phyloP scores from a whole-genome alignment of 2,888 invertebrate genomes.

The Pinctada fucata region DNA sequence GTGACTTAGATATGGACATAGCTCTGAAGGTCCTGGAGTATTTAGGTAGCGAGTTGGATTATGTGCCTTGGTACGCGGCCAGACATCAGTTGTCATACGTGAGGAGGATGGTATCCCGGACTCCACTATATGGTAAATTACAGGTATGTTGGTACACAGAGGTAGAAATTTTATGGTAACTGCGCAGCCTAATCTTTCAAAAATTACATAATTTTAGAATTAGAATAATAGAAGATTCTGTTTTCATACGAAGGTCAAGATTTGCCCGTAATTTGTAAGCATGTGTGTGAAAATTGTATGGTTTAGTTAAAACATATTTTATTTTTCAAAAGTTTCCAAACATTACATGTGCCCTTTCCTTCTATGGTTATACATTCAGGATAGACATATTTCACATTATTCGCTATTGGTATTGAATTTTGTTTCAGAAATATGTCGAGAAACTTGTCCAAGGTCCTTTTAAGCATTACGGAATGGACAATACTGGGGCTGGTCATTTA shows the following conservation, averaged over 20 bases:
- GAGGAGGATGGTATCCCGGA: slow-evolving; percentile 48
- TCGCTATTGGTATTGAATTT: not conserved
- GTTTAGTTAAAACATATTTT: no score
- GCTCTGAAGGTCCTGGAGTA: slow-evolving; percentile 51
- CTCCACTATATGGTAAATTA: slow-evolving; percentile 51
- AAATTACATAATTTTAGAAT: no score
- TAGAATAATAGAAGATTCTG: not conserved
- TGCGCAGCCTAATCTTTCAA: no score
- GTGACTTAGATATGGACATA: slow-evolving; percentile 44
- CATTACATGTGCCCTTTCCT: no score
- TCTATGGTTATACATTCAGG: no score
- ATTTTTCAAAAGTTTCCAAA: no score
- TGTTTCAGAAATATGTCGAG: slow-evolving; percentile 58
- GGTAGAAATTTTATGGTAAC: no score
- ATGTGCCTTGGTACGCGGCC: slow-evolving; percentile 53
- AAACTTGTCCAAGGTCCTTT: slow-evolving; percentile 48
- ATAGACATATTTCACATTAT: no score
- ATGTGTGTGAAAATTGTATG: no score
- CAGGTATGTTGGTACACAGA: slow-evolving; percentile 29
- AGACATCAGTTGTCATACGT: slow-evolving; percentile 44
- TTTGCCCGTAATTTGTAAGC: no score
- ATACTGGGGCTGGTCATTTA: slow-evolving; percentile 55
- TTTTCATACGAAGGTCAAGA: not conserved
- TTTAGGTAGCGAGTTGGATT: slow-evolving; percentile 48
- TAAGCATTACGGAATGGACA: slow-evolving; percentile 54